Percentiles rank a stretch among this genome's conserved stretches.
These are phyloP conservation scores for Sceloporus undulatus DNA, from an alignment of 2,113 vertebrate species.

Conservation along the genomic window DNA sequence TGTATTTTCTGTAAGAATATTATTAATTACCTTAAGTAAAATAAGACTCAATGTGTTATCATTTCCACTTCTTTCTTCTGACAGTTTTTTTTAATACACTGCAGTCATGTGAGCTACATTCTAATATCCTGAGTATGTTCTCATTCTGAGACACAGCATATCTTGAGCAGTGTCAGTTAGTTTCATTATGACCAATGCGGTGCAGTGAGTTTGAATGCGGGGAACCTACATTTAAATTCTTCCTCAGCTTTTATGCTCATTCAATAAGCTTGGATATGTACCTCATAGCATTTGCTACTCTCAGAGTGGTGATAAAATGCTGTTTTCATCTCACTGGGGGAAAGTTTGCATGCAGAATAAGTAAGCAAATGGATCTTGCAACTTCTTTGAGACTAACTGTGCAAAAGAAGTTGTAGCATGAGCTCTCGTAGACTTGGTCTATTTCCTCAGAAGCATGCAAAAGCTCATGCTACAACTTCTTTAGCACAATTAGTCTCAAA, in stretches of 20 bases:
- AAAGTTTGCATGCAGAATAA: background rate
- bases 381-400: too few species aligned
- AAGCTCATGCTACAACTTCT: too few species aligned
- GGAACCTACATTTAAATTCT: background rate
- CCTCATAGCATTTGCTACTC: background rate
- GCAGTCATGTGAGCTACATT: background rate
- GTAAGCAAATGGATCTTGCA: background rate
- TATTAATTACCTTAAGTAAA: conserved; percentile 24
- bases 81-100: background rate
- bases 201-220: background rate
- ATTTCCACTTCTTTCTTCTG: background rate
- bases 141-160: conserved; percentile 1
- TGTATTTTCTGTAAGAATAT: background rate
- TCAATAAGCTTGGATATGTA: background rate
- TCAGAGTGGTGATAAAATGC: background rate
- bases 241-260: background rate
- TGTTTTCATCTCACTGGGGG: background rate
- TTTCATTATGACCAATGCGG: background rate
- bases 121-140: background rate
- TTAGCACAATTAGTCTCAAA: too few species aligned
- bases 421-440: too few species aligned
- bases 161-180: background rate
- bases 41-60: background rate
- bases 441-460: too few species aligned
- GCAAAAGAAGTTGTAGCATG: too few species aligned